phyloP scores from a whole-genome alignment of 2,797 vertebrate species.

The Phylloscopus collybita region DNA sequence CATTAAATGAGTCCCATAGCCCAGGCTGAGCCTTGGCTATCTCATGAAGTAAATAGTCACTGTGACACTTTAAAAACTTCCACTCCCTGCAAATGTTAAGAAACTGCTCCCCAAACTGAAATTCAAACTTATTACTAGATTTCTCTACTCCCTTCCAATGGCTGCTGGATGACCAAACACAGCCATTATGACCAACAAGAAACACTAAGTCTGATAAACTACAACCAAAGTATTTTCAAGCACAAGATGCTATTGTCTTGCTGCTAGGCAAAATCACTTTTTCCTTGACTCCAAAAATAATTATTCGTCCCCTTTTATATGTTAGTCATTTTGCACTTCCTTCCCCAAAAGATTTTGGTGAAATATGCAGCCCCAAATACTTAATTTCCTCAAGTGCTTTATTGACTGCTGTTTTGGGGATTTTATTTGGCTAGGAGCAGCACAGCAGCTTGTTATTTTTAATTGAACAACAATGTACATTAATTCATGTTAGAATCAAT shows the following conservation, averaged over 20 bases:
- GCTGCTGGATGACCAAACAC: background rate
- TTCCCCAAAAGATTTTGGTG: background rate
- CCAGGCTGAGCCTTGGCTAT: background rate
- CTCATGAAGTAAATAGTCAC: background rate
- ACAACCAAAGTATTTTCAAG: constrained; percentile 3
- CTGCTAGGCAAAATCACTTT: background rate
- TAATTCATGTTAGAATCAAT: constrained; percentile 43
- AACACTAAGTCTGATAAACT: background rate
- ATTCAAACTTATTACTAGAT: background rate
- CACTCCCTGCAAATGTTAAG: background rate
- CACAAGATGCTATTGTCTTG: background rate
- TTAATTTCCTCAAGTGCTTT: constrained; percentile 59
- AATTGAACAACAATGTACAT: constrained; percentile 54
- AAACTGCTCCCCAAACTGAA: background rate
- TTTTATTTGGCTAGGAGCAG: constrained; percentile 41
- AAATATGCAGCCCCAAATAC: background rate
- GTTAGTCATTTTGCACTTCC: constrained; percentile 21
- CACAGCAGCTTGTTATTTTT: constrained; percentile 66
- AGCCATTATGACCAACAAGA: background rate
- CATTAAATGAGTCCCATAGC: background rate
- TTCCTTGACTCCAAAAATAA: constrained; percentile 29
- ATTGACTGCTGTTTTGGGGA: constrained; percentile 29
- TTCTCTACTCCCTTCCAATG: background rate
- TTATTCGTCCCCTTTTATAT: background rate
- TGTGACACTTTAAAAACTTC: background rate